Conservation (phyloP, 53 echinoderm and acorn worm species). For the Zoroaster sp. region DNA sequence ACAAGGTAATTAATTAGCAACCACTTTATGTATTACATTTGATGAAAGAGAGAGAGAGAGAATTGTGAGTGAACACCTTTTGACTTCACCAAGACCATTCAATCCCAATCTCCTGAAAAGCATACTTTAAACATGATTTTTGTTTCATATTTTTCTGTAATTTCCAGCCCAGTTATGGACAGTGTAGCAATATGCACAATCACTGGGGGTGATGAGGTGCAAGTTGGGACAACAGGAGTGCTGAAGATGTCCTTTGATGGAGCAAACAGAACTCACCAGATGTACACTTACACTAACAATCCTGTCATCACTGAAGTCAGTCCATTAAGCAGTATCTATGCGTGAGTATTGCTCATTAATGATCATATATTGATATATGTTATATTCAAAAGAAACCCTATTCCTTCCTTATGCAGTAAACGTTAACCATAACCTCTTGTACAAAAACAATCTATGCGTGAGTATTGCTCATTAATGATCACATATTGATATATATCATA, state of each 20-base stretch:
- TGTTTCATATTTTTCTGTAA: neutral
- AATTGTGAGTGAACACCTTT: too few relatives aligned
- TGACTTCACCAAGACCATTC: too few relatives aligned
- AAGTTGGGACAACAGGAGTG: neutral
- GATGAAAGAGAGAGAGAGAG: too few relatives aligned
- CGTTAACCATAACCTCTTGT: neutral
- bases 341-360: too few relatives aligned
- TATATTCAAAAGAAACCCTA: neutral
- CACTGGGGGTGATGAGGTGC: neutral
- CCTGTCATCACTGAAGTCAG: conserved; percentile 42
- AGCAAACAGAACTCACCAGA: conserved; percentile 8
- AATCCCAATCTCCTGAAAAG: neutral
- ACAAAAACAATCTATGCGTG: too few relatives aligned
- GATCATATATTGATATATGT: too few relatives aligned
- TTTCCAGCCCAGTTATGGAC: neutral
- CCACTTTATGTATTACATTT: neutral
- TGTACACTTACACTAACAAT: conserved; percentile 52
- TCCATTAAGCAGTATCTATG: conserved; percentile 47
- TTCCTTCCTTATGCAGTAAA: neutral
- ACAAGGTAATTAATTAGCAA: neutral
- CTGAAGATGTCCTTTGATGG: conserved; percentile 67
- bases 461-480: too few relatives aligned
- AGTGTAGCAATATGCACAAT: neutral
- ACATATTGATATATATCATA: too few relatives aligned
- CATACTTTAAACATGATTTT: neutral